These are phyloP conservation scores for Volucella bombylans DNA, from an alignment of 2,888 invertebrate species.

Conservation along the genomic window DNA sequence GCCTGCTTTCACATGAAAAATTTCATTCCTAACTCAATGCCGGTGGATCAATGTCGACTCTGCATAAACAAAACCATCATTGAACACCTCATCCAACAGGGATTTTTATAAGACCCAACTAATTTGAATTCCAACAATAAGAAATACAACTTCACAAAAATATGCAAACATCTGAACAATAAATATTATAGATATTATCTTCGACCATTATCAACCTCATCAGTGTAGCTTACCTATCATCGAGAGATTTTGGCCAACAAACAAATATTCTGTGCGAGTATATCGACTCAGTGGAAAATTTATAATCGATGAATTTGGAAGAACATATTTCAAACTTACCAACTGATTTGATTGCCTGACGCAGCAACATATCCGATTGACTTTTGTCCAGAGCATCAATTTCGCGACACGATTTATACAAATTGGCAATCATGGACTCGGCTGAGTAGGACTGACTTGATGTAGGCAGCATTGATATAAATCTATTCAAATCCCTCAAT, in stretches of 20 bases:
- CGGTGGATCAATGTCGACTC: not conserved
- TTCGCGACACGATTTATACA: constrained; percentile 81
- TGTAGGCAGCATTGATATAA: constrained; percentile 81
- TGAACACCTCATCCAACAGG: constrained; percentile 1
- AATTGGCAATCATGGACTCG: constrained; percentile 80
- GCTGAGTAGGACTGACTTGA: constrained; percentile 79
- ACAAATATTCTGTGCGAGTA: constrained; percentile 3
- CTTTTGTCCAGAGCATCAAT: constrained; percentile 81
- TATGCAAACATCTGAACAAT: not conserved
- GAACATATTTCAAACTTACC: constrained; percentile 77
- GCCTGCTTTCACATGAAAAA: constrained; percentile 15
- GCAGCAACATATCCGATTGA: constrained; percentile 79
- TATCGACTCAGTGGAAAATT: not conserved
- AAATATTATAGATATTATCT: constrained; percentile 6
- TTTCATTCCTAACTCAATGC: constrained; percentile 20
- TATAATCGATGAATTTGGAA: too few species aligned
- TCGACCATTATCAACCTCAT: constrained; percentile 21
- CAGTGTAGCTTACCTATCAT: constrained; percentile 34
- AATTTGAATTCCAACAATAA: constrained; percentile 23
- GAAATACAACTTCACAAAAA: constrained; percentile 24
- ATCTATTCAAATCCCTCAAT: constrained; percentile 80
- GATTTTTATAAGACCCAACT: constrained; percentile 26
- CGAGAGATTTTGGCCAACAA: constrained; percentile 7
- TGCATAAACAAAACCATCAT: constrained; percentile 12
- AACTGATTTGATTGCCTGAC: constrained; percentile 80